Evolutionary conservation across 30 jellyfish, hydroid and myxozoan species (phyloP).

Genomic region (Nemopilema nomurai): DNA sequence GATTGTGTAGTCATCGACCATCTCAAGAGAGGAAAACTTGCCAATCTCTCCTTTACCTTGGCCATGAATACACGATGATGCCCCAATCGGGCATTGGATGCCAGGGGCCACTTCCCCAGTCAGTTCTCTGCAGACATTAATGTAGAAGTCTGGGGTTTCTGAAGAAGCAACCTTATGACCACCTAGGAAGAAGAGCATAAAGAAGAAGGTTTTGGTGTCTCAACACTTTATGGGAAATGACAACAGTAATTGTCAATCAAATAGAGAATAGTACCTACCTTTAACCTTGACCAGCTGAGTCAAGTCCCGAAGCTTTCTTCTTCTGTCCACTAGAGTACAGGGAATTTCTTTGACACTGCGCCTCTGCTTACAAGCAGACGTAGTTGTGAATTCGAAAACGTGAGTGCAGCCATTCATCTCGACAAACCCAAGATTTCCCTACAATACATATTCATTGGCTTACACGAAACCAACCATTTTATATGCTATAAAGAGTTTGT

Average conservation of each 20-base stretch:
- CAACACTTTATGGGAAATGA: neutral
- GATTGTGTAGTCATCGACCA: constrained; percentile 55
- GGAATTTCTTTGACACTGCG: constrained; percentile 43
- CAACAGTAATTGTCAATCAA: neutral
- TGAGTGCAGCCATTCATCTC: constrained; percentile 59
- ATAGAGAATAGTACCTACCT: constrained; percentile 7
- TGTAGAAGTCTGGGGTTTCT: constrained; percentile 26
- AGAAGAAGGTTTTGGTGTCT: too few species aligned
- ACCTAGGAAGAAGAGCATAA: constrained; percentile 60
- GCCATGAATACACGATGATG: constrained; percentile 70
- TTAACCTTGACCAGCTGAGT: constrained; percentile 38
- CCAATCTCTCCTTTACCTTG: constrained; percentile 48
- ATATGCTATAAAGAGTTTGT: too few species aligned
- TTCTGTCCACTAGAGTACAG: constrained; percentile 42
- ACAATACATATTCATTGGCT: too few species aligned
- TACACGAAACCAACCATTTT: too few species aligned
- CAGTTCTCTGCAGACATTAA: constrained; percentile 79
- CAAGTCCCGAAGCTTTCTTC: constrained; percentile 45
- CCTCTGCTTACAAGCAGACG: constrained; percentile 40
- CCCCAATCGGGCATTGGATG: constrained; percentile 51
- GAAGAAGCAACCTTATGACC: constrained; percentile 56
- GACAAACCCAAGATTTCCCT: constrained; percentile 73
- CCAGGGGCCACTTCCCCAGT: constrained; percentile 67
- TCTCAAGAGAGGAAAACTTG: constrained; percentile 31
- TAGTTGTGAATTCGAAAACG: constrained; percentile 59